A percentile compares a stretch with the other conserved stretches of the same genome.
phyloP scores from a whole-genome alignment of 2,113 vertebrate species.

The Casuarius casuarius region DNA sequence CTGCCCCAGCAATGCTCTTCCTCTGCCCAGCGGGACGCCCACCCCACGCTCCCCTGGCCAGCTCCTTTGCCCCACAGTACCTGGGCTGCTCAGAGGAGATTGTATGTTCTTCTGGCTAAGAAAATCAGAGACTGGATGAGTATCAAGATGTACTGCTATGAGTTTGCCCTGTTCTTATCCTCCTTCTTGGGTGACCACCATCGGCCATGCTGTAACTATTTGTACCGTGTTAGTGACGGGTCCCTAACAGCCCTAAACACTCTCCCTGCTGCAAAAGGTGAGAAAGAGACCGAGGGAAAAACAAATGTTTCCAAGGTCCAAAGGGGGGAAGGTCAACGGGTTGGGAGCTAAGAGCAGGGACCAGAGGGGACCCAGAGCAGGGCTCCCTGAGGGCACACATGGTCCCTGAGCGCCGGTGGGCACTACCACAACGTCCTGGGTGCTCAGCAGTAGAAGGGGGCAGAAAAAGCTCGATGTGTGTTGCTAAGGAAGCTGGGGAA shows the following conservation, averaged over 20 bases:
- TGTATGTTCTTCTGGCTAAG: no score
- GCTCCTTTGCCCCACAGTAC: neutral
- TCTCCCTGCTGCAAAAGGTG: neutral
- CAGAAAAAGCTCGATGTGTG: neutral
- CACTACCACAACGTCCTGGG: neutral
- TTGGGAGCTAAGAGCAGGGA: neutral
- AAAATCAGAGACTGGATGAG: neutral
- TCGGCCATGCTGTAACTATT: neutral
- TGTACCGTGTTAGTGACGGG: neutral
- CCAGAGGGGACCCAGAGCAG: neutral
- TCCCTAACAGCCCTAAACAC: neutral
- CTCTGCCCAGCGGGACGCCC: neutral
- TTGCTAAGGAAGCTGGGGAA: neutral
- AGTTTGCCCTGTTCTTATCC: neutral
- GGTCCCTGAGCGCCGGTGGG: neutral
- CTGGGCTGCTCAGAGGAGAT: neutral
- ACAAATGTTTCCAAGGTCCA: neutral
- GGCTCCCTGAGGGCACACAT: neutral
- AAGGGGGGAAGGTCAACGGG: neutral
- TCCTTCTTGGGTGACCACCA: neutral
- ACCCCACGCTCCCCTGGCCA: neutral
- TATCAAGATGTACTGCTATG: neutral
- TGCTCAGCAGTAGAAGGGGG: neutral
- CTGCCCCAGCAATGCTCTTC: neutral
- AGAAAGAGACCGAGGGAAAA: neutral